These are phyloP conservation scores for Mionectes macconnelli DNA, from an alignment of 2,113 vertebrate species.

Conservation along the genomic window DNA sequence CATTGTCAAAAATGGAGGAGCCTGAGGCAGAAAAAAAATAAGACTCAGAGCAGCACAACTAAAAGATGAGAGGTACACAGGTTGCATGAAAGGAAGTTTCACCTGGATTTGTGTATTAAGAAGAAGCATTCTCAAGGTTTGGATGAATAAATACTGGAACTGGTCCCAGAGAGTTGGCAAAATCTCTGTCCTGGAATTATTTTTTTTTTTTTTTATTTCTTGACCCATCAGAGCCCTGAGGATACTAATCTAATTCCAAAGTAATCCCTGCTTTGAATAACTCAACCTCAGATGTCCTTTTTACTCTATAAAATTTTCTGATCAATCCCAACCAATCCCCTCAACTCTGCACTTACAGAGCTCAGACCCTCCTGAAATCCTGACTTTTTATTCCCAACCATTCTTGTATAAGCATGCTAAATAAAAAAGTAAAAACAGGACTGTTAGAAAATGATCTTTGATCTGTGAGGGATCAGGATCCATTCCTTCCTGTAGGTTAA, in stretches of 20 bases:
- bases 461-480: neutral
- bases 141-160: neutral
- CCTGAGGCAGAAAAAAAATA: neutral
- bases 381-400: neutral
- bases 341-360: neutral
- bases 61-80: neutral
- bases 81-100: neutral
- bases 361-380: fast-evolving
- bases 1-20: neutral
- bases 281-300: neutral
- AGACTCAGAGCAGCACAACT: neutral
- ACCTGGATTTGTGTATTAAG: neutral
- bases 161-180: neutral
- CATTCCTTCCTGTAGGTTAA: neutral
- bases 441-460: neutral
- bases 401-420: neutral
- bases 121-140: neutral
- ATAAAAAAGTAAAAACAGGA: neutral
- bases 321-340: neutral
- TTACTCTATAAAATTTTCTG: neutral
- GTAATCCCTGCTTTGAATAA: neutral
- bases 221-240: neutral
- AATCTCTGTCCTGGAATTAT: neutral
- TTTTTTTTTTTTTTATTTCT: neutral
- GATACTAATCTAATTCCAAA: neutral